Base-by-base conservation (phyloP, 2,888 invertebrate genomes). In the Yponomeuta sedellus region DNA sequence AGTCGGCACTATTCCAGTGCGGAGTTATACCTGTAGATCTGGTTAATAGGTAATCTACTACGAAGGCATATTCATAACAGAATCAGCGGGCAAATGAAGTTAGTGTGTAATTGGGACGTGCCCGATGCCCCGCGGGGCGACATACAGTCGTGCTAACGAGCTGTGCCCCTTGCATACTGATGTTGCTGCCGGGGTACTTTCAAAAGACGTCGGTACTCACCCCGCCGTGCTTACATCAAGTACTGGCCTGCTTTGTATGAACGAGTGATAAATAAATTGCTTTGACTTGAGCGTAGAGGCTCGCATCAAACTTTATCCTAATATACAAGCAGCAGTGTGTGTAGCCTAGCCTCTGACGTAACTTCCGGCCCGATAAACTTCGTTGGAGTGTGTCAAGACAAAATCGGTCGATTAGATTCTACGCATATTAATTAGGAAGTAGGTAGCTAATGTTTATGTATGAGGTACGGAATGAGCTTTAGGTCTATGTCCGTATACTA, bases 81-180 rank as follows among this genome's bases (percentile, higher is more conserved):
- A 79, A 75, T 77, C 76, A 76, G 71, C 70, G 77, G 78, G 80
- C 80, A 85, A 67, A 87, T 81, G 81, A 83, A 83, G 84, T 86
- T 86, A 83, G 81, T 19, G 80, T 77, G 83, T 88, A 87, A 88
- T 85, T 85, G 85, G 83, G 82, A 80, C 78, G 81, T 78, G 80
- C 79, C 39, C 78, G 77, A 79, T 80, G 80, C 81, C 83, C 81
- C 77, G 78, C 76, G 84, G 83, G 81, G 72, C 28, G 63, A 20
- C 56, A 61, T 64, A 66, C 62, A 73, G 73, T 71, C 73, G 69
- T 70, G 75, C 78, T 85, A 84, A 85, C 84, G 82, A 85, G 83
- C 70, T 70, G 78, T 83, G 73, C 80, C 78, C 76, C 78, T 80
- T 77, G 85, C 83, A 86, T 86, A 84, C 83, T 74, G 71, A 82